Base-by-base conservation (phyloP, 2,113 vertebrate genomes). In the Scalopus aquaticus region DNA sequence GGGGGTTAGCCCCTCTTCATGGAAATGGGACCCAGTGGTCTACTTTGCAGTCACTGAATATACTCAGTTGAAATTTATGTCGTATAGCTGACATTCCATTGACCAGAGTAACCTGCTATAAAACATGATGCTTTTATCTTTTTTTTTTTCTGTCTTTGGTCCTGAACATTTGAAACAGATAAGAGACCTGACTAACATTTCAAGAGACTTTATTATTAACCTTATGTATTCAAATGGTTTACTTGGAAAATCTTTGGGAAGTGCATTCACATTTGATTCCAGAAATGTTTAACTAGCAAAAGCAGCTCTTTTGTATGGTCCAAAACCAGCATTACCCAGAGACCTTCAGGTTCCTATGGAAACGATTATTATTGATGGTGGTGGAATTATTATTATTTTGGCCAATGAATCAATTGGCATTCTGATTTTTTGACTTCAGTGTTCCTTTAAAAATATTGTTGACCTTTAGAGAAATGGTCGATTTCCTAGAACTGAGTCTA, bases 121-220 rank as follows among this genome's bases (percentile, higher is more conserved):
- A 95, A 96, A 67, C 74, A 74, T 28, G 49, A 78, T 24, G 32
- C 42, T 46, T n/a, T 80, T 51, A 84, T 91, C 93, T 49, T 94
- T 24, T 42, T 85, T 90, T 60, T 58, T 80, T 46, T 16, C 35
- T 9, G 42, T 54, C 85, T 91, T 72, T 5, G 5, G 24, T 39
- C 17, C 15, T 64, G 28, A 92, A 44, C 17, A 17, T 86, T 80
- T 8, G n/a, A 91, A 74, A 67, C 32, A 58, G 46, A n/a, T 37
- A 82, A 83, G 39, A 54, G 24, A 32, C 46, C 24, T 90, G 62
- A 56, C 42, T 78, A 67, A 56, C 49, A 49, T 87, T 79, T 76
- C 73, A 76, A 88, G 65, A 88, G 73, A 74, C n/a, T 32, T 49
- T 54, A 54, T 69, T 83, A 80, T 76, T 69, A 95, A 93, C 62